A percentile compares a stretch with the other conserved stretches of the same genome.
phyloP scores from a whole-genome alignment of 2,797 vertebrate species.

The Antennarius maculatus region DNA sequence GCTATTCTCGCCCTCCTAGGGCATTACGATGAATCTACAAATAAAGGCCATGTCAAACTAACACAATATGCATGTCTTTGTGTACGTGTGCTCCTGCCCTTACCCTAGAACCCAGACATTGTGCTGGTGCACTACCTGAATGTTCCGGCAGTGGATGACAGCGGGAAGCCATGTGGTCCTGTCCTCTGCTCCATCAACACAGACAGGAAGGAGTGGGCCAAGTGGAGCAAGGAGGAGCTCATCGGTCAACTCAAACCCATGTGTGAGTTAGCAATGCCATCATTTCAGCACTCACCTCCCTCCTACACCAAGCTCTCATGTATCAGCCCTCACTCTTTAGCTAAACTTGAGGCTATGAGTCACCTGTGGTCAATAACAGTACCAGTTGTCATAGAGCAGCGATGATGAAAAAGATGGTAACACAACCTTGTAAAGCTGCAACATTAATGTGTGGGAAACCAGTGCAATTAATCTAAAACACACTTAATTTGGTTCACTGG shows the following conservation, averaged over 20 bases:
- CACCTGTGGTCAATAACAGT: constrained; percentile 38
- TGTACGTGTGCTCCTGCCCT: constrained; percentile 40
- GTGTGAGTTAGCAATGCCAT: constrained; percentile 85
- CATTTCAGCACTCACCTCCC: constrained; percentile 14
- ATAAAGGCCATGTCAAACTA: constrained; percentile 29
- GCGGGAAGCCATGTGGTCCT: constrained; percentile 94
- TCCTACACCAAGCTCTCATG: constrained; percentile 32
- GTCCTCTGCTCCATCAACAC: constrained; percentile 98
- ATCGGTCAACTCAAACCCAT: constrained; percentile 98
- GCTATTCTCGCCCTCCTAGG: constrained; percentile 25
- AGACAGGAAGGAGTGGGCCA: constrained; percentile 98
- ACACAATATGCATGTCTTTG: constrained; percentile 20
- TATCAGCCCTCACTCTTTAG: constrained; percentile 37
- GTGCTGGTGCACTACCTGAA: constrained; percentile 99
- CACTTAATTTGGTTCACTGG: constrained; percentile 35
- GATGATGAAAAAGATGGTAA: constrained; percentile 37
- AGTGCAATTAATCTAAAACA: constrained; percentile 38
- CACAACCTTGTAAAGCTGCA: constrained; percentile 16
- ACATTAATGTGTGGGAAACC: constrained; percentile 37
- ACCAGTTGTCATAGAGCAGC: constrained; percentile 24
- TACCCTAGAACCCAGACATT: constrained; percentile 93
- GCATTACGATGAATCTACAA: constrained; percentile 34
- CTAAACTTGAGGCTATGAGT: constrained; percentile 40
- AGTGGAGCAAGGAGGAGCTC: constrained; percentile 98
- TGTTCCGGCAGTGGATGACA: constrained; percentile 96